Evolutionary conservation across 2,888 invertebrate species (phyloP).

Genomic region (Agrotis segetum): DNA sequence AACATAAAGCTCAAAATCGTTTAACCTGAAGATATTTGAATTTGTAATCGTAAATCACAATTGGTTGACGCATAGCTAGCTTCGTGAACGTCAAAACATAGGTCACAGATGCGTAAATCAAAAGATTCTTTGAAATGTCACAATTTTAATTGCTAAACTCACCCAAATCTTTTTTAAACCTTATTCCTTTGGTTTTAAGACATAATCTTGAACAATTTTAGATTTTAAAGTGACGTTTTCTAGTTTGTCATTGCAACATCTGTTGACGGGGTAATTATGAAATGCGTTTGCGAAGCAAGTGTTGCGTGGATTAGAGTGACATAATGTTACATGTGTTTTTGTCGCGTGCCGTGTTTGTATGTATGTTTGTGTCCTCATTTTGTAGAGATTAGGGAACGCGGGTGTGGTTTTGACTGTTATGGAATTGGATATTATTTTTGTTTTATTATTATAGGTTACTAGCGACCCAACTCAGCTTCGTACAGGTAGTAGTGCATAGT

Average conservation of each 20-base stretch:
- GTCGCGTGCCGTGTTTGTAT: conserved; percentile 46
- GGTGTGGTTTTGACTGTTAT: conserved; percentile 46
- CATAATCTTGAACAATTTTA: conserved; percentile 20
- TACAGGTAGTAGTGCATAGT: no score
- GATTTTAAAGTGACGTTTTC: not conserved
- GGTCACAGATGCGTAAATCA: conserved; percentile 71
- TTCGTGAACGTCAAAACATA: conserved; percentile 73
- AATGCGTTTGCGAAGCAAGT: conserved; percentile 64
- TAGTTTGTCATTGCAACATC: conserved; percentile 44
- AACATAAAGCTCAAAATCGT: conserved; percentile 39
- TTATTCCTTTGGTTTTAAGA: conserved; percentile 30
- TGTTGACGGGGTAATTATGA: conserved; percentile 61
- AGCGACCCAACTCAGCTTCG: no score
- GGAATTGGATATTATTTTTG: not conserved
- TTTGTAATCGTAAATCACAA: conserved; percentile 67
- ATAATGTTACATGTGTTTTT: conserved; percentile 61
- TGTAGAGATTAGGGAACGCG: conserved; percentile 35
- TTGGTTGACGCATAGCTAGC: conserved; percentile 65
- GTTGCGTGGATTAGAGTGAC: conserved; percentile 56
- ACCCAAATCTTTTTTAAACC: not conserved
- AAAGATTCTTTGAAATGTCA: conserved; percentile 61
- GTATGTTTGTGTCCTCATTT: conserved; percentile 47
- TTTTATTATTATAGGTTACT: no score
- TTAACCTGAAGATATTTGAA: conserved; percentile 16
- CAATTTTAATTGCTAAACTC: conserved; percentile 20